A percentile compares a stretch with the other conserved stretches of the same genome.
These are phyloP conservation scores for Conger conger DNA, from an alignment of 2,113 vertebrate genomes.

Conservation along the genomic window DNA sequence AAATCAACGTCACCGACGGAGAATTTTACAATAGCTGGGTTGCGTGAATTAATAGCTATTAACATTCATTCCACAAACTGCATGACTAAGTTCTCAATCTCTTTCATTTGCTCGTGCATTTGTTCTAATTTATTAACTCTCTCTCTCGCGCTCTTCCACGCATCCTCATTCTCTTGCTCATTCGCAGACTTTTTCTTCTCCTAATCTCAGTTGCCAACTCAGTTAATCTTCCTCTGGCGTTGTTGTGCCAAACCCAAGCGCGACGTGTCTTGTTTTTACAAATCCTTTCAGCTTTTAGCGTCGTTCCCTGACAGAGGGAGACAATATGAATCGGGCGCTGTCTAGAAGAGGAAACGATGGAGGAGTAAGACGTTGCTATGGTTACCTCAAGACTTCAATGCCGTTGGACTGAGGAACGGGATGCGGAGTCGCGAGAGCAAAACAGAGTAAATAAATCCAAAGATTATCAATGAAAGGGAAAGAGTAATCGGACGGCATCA, in stretches of 20 bases:
- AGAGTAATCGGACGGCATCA: background rate
- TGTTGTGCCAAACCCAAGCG: background rate
- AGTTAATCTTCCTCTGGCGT: background rate
- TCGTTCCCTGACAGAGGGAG: background rate
- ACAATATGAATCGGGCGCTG: background rate
- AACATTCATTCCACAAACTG: background rate
- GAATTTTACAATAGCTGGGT: background rate
- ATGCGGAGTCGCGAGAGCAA: background rate
- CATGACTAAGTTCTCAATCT: background rate
- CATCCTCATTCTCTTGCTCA: background rate
- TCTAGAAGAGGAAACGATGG: background rate
- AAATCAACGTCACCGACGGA: background rate
- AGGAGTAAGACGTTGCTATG: background rate
- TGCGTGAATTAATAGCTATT: background rate
- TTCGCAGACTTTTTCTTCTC: background rate
- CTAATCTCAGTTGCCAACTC: background rate
- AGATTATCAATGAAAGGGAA: background rate
- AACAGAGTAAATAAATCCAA: background rate
- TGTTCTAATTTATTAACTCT: background rate
- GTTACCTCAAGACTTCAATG: background rate
- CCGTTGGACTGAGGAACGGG: background rate
- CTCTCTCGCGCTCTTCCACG: background rate
- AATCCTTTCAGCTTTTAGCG: conserved; percentile 7
- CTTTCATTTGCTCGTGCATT: background rate
- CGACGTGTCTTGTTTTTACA: conserved; percentile 4